Evolutionary conservation across 2,888 invertebrate species (phyloP).

Genomic region (Diaphora mendica): DNA sequence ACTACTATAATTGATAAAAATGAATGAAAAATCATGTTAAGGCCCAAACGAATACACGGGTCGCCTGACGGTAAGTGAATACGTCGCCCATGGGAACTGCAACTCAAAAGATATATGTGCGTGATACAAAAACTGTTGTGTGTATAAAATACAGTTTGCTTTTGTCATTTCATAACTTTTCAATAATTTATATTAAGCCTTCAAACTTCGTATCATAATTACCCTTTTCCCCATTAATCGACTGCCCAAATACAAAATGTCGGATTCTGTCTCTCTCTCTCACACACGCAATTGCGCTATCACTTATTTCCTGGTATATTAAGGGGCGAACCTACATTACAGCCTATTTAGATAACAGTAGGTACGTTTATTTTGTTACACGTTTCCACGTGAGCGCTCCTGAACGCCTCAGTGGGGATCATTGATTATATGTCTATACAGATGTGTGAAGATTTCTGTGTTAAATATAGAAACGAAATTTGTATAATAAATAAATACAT

Average conservation of each 20-base stretch:
- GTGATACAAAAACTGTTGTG: no score
- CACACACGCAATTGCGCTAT: conserved; percentile 21
- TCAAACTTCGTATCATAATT: conserved; percentile 13
- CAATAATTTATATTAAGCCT: conserved; percentile 2
- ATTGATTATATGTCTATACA: conserved; percentile 10
- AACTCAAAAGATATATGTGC: not conserved
- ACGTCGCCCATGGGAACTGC: not conserved
- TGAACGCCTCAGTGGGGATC: conserved; percentile 13
- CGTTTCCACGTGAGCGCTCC: conserved; percentile 38
- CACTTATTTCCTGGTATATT: conserved; percentile 33
- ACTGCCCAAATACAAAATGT: conserved; percentile 17
- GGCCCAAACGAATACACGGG: not conserved
- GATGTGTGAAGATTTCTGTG: conserved; percentile 6
- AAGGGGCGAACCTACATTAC: conserved; percentile 41
- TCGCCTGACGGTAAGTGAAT: not conserved
- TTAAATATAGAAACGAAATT: not conserved
- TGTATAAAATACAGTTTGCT: no score
- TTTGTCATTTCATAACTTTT: not conserved
- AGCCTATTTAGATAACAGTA: conserved; percentile 63
- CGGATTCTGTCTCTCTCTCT: conserved; percentile 23
- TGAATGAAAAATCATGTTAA: not conserved
- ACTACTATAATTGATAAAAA: no score
- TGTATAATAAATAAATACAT: no score
- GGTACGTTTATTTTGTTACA: conserved; percentile 47
- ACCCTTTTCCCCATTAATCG: conserved; percentile 14